These are phyloP conservation scores for Kryptolebias marmoratus DNA, from an alignment of 2,113 vertebrate species.

Conservation along the genomic window DNA sequence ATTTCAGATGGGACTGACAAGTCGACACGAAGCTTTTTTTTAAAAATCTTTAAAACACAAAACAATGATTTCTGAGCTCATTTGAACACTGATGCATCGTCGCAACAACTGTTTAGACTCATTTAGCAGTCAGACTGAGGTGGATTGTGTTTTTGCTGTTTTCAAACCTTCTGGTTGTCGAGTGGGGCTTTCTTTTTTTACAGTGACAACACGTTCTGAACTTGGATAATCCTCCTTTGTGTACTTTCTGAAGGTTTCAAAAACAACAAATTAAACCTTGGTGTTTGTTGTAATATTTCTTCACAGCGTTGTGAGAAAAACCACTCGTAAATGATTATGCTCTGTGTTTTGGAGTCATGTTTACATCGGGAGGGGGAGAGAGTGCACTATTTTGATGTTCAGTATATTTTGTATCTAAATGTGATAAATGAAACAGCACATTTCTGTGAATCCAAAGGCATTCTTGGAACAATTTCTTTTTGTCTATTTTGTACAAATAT, in stretches of 20 bases:
- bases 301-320: conserved; percentile 18
- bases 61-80: neutral
- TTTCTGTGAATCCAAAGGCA: conserved; percentile 56
- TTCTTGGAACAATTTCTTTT: conserved; percentile 51
- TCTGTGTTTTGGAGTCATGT: conserved; percentile 64
- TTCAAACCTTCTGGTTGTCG: neutral
- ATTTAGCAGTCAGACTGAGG: conserved; percentile 2
- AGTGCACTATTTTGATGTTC: conserved; percentile 63
- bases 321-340: conserved; percentile 19
- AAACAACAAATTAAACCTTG: neutral
- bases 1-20: neutral
- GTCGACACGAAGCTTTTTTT: neutral
- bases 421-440: conserved; percentile 23
- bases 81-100: conserved; percentile 1
- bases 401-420: conserved; percentile 48
- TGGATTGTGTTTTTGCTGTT: neutral
- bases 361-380: conserved; percentile 63
- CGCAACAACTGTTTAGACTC: neutral
- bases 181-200: neutral
- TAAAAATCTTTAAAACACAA: neutral
- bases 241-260: conserved; percentile 10
- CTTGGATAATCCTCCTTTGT: conserved; percentile 4
- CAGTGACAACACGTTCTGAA: conserved; percentile 23
- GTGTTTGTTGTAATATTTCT: conserved; percentile 24
- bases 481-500: conserved; percentile 66